phyloP scores from a whole-genome alignment of 2,888 invertebrate genomes.

The Spilarctia lutea region DNA sequence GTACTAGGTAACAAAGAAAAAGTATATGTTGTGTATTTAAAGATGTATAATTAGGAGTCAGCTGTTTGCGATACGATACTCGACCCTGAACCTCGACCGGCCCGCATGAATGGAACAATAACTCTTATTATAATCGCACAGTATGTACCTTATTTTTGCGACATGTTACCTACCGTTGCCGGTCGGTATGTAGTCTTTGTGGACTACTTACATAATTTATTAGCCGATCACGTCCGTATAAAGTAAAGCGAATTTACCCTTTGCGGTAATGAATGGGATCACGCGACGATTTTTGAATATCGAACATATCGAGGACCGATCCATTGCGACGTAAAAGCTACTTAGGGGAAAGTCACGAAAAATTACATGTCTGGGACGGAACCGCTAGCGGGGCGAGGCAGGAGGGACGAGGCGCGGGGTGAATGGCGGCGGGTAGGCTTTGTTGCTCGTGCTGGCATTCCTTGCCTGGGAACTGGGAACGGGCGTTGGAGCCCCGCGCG shows the following conservation, averaged over 20 bases:
- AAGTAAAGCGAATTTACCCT: slow-evolving; percentile 56
- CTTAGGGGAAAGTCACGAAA: slow-evolving; percentile 78
- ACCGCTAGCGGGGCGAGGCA: slow-evolving; percentile 59
- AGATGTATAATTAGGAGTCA: slow-evolving; percentile 58
- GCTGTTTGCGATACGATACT: slow-evolving; percentile 67
- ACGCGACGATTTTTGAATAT: slow-evolving; percentile 68
- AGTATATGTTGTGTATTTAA: slow-evolving; percentile 29
- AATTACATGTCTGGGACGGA: slow-evolving; percentile 75
- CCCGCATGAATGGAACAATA: slow-evolving; percentile 72
- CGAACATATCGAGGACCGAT: slow-evolving; percentile 62
- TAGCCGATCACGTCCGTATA: slow-evolving; percentile 42
- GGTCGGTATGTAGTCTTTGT: slow-evolving; percentile 15
- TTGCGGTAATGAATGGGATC: slow-evolving; percentile 57
- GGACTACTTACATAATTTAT: slow-evolving; percentile 44
- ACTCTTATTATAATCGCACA: slow-evolving; percentile 64
- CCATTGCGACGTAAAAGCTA: slow-evolving; percentile 67
- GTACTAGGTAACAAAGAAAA: slow-evolving; percentile 28
- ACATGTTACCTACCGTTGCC: slow-evolving; percentile 37
- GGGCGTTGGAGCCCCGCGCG: slow-evolving; percentile 60
- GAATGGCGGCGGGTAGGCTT: slow-evolving; percentile 84
- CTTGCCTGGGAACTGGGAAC: slow-evolving; percentile 85
- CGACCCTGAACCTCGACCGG: slow-evolving; percentile 69
- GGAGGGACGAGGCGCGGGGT: slow-evolving; percentile 68
- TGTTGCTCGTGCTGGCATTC: slow-evolving; percentile 85
- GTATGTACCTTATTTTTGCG: slow-evolving; percentile 44